Base-by-base conservation (phyloP, 2,797 vertebrate genomes). In the Pantherophis vulpinus region DNA sequence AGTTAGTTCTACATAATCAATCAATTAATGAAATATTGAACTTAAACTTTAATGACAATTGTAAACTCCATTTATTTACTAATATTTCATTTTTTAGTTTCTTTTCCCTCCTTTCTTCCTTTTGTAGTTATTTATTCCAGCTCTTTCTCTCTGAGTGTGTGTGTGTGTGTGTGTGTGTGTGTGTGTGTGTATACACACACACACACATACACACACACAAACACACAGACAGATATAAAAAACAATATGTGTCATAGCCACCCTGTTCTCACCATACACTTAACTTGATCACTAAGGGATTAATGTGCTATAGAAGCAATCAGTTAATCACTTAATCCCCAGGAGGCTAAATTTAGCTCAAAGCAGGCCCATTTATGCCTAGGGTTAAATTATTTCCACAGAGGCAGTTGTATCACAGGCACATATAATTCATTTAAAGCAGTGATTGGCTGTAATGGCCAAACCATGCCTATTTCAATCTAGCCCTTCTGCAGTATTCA, bases 91-190 rank as follows among this genome's bases (percentile, higher is more conserved):
- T 3, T 37, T 74, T 20, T 54, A 74, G 9, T 74, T 37, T 74
- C 13, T 70, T 74, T 37, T 37, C 16, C 0, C 32, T 23, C 70
- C 32, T 79, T 42, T 79, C 3, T 42, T 79, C 70, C 18, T 42
- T 42, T 23, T 79, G 70, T 37, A 79, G 18, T 79, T 42, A 79
- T 70, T 70, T 70, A 32, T 42, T 79, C 32, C 16, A 18, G 6
- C 7, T 37, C 32, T 79, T 20, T 79, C 32, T 79, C 70, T 37
- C 32, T n/a, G n/a, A n/a, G 2, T 37, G 2, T 37, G 2, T 2
- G 2, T 37, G 2, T 37, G 2, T 37, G 2, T 37, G 2, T 37
- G 2, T 37, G 2, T 37, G 2, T 2, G 2, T 37, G 0, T 5
- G 0, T 47, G 2, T 2, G 2, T 37, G 2, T 2, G 2, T 37